These are phyloP conservation scores for Heliconius congener DNA, from an alignment of 1,140 invertebrate genomes.

Conservation along the genomic window DNA sequence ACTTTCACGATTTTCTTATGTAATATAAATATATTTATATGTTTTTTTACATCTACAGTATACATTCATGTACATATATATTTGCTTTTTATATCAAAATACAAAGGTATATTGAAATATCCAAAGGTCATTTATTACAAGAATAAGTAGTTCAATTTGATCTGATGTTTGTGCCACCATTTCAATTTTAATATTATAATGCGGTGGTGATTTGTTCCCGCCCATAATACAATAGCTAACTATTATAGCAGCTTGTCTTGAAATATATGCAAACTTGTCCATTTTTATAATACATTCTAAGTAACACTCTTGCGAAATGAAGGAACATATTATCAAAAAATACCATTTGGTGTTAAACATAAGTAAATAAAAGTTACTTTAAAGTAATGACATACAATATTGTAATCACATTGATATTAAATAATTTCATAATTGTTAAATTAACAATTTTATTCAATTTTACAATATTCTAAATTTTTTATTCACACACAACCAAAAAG, in stretches of 20 bases:
- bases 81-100: background rate
- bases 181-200: constrained; percentile 15
- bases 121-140: background rate
- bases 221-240: constrained; percentile 39
- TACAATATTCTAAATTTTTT: too few relatives aligned
- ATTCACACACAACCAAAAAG: constrained; percentile 7
- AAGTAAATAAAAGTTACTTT: too few relatives aligned
- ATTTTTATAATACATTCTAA: too few relatives aligned
- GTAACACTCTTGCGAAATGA: too few relatives aligned
- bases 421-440: too few relatives aligned
- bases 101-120: background rate
- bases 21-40: background rate
- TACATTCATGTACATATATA: background rate
- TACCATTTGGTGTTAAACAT: too few relatives aligned
- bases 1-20: background rate
- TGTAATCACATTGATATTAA: too few relatives aligned
- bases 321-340: too few relatives aligned
- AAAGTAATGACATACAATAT: too few relatives aligned
- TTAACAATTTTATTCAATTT: too few relatives aligned
- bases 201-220: constrained; percentile 67
- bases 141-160: constrained; percentile 68
- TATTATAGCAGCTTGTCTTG: constrained; percentile 23
- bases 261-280: constrained; percentile 45
- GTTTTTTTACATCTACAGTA: background rate
- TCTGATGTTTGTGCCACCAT: constrained; percentile 78